Percentiles rank a stretch among this genome's conserved stretches.
Evolutionary conservation across 2,888 invertebrate species (phyloP).

Genomic region (Clostera curtula): DNA sequence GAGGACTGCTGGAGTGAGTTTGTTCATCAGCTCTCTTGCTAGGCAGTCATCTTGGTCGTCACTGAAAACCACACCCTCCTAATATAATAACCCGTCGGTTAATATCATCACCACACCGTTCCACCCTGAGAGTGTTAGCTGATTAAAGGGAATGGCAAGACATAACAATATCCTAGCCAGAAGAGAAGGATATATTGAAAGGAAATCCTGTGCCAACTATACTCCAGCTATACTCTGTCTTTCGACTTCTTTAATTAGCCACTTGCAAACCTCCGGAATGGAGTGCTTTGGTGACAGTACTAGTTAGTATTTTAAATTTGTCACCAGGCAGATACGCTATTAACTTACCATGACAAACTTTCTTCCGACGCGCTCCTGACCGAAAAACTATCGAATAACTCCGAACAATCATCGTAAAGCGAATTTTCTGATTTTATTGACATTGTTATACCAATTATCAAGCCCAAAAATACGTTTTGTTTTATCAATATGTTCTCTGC

Average conservation of each 20-base stretch:
- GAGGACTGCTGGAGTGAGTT: conserved; percentile 51
- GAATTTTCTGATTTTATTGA: conserved; percentile 61
- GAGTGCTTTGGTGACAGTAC: no score
- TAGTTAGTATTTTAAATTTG: no score
- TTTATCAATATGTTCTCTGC: conserved; percentile 30
- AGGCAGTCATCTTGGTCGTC: conserved; percentile 49
- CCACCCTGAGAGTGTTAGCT: no score
- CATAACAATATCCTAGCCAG: no score
- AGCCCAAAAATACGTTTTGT: conserved; percentile 14
- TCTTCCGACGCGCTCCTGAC: conserved; percentile 52
- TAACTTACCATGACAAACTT: conserved; percentile 43
- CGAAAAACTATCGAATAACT: conserved; percentile 57
- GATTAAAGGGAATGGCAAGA: no score
- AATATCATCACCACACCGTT: no score
- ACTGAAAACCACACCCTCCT: conserved; percentile 15
- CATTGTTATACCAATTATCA: conserved; percentile 32
- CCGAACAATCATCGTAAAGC: conserved; percentile 53
- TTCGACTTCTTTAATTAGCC: no score
- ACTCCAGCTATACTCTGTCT: no score
- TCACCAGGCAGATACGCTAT: conserved; percentile 1
- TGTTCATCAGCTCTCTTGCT: conserved; percentile 46
- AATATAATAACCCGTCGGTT: no score
- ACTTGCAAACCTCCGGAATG: no score
- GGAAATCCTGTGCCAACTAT: no score
- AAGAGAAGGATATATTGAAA: no score